Conservation (phyloP, 2,888 invertebrate species). For the Andricus curvator region DNA sequence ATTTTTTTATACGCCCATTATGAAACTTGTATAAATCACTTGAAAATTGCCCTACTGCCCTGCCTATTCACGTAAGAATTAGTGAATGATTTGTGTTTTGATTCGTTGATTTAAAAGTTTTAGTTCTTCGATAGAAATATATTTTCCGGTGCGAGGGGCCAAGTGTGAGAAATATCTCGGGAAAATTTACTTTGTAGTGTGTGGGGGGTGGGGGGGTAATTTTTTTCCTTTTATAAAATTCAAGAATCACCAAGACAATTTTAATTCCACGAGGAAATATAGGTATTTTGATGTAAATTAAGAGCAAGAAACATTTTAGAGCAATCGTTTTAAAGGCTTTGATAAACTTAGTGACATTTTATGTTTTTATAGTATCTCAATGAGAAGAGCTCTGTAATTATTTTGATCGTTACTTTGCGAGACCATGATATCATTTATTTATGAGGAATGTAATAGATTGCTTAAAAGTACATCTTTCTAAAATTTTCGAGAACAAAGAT, state of each 20-base stretch:
- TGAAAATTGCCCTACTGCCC: background rate
- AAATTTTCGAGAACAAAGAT: no score
- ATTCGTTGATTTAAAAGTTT: conserved; percentile 3
- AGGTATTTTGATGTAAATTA: background rate
- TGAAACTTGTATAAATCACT: conserved; percentile 40
- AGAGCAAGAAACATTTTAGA: background rate
- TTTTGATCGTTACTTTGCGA: background rate
- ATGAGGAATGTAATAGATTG: background rate
- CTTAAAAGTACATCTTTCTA: no score
- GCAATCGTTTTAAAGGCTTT: background rate
- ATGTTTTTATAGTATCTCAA: background rate
- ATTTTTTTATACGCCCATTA: conserved; percentile 26
- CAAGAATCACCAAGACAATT: background rate
- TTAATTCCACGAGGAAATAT: background rate
- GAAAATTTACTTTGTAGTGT: background rate
- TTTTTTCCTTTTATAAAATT: background rate
- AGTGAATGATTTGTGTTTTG: background rate
- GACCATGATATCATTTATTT: background rate
- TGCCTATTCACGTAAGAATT: background rate
- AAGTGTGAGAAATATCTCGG: background rate
- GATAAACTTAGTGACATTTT: conserved; percentile 1
- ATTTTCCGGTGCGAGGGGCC: background rate
- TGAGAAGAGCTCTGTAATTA: background rate
- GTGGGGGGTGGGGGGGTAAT: background rate
- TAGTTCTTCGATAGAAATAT: background rate